Base-by-base conservation (phyloP, 2,888 invertebrate species). In the Melanophora roralis region DNA sequence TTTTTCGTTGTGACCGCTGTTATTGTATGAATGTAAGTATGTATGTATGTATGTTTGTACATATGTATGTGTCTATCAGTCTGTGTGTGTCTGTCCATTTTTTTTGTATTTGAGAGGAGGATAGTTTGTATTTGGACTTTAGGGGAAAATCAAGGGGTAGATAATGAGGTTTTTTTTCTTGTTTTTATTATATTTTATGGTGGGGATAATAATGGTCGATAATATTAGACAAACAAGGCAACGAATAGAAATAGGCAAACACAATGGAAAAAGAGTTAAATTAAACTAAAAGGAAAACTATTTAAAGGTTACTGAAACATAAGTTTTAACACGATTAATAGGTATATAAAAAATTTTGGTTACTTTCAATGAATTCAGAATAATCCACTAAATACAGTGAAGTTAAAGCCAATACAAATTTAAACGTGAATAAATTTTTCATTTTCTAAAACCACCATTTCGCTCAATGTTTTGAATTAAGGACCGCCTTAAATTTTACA, bases 171-270 rank as follows among this genome's bases (percentile, higher is more conserved):
- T 0, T 53, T 60, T 36, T 59, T 64, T 55, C 51, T 53, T 53
- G 53, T 78, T 59, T 51, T 57, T 59, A 59, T 36, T 69, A 59
- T 60, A 76, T 80, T 80, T 72, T 80, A 80, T 76, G 80, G 80
- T 79, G 79, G 75, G 75, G 79, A 79, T 79, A 72, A 74, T 77
- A 77, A 77, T 71, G 40, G 57, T 64, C 69, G 76, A 57, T 77
- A 78, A 73, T 78, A 73, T 62, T 78, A 78, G 60, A 68, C 73
- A 68, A 78, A 73, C 73, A 64, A 74, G 73, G 72, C 67, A 72
- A 57, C 53, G 40, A 23, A 65, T 64, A 69, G 59, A 43, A 68
- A 34, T 62, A 62, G 21, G 53, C 32, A 57, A 23, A 40, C n/a
- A 55, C 11, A 38, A 45, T 6, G 53, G 14, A 21, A 75, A 43